Conservation (phyloP, 2,797 vertebrate species). For the Epinephelus malabaricus region DNA sequence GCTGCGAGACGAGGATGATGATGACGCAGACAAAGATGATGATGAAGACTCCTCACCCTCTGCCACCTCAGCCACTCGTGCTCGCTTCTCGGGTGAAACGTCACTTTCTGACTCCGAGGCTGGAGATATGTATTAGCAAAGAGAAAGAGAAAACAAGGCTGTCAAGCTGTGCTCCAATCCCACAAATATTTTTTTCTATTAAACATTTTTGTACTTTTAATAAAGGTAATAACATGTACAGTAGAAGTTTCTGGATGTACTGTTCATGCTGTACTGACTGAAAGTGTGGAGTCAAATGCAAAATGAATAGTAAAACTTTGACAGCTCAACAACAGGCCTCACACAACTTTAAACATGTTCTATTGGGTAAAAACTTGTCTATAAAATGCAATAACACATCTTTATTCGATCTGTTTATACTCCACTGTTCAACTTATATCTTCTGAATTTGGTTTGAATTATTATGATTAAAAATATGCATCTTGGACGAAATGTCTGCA, state of each 20-base stretch:
- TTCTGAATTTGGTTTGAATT: neutral
- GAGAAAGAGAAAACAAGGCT: neutral
- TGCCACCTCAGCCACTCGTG: constrained; percentile 88
- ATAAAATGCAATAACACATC: neutral
- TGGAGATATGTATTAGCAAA: constrained; percentile 61
- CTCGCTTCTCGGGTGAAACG: constrained; percentile 93
- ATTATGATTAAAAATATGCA: neutral
- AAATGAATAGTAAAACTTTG: constrained; percentile 2
- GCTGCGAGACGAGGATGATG: constrained; percentile 82
- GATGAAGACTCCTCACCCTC: constrained; percentile 87
- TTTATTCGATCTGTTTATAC: neutral
- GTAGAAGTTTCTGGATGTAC: neutral
- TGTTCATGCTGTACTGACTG: neutral
- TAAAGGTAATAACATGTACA: neutral
- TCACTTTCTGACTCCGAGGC: constrained; percentile 95
- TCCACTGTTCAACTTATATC: neutral
- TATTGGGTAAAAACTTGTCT: neutral
- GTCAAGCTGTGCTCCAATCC: neutral
- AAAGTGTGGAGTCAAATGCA: neutral
- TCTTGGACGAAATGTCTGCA: neutral
- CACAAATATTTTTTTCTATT: neutral
- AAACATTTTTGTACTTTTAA: neutral
- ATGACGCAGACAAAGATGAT: constrained; percentile 73
- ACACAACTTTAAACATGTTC: constrained; percentile 1
- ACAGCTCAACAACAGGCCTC: neutral